Base-by-base conservation (phyloP, 2,888 invertebrate species). In the Salticus scenicus region DNA sequence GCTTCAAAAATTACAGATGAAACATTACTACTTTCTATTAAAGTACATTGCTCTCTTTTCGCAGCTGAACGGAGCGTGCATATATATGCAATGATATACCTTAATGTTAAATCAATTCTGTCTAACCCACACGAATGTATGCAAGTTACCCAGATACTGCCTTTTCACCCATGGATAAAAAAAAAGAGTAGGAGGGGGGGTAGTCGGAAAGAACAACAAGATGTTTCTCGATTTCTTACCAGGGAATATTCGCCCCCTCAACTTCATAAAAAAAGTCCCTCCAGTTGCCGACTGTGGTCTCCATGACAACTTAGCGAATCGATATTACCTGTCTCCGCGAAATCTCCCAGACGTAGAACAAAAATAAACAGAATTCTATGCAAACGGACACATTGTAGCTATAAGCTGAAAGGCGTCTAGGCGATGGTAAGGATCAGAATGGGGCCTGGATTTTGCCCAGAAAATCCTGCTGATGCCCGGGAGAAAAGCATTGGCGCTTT, bases 41-140 rank as follows among this genome's bases (percentile, higher is more conserved):
- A n/a, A n/a, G n/a, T n/a, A n/a, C n/a, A n/a, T n/a, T n/a, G n/a
- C n/a, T n/a, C n/a, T n/a, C n/a, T n/a, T n/a, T n/a, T n/a, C n/a
- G n/a, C n/a, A n/a, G n/a, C n/a, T n/a, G n/a, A n/a, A n/a, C n/a
- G n/a, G n/a, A n/a, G n/a, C n/a, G n/a, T n/a, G n/a, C n/a, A n/a
- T n/a, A n/a, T n/a, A n/a, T n/a, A n/a, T n/a, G n/a, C n/a, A 47
- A 47, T 47, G 42, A 47, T 47, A 47, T 47, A 47, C 42, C 42
- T 17, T 47, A 47, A 47, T 47, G 42, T 17, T 10, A 47, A 47
- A 47, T 47, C 42, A 47, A 47, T 47, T 47, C 42, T 47, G 37
- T 47, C 10, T 47, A 14, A n/a, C 10, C 42, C 42, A 5, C 2
- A 17, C 10, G 10, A 47, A 47, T 47, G 17, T 14, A 14, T 17